Evolutionary conservation across 2,797 vertebrate species (phyloP).

Genomic region (Hippoglossus hippoglossus): DNA sequence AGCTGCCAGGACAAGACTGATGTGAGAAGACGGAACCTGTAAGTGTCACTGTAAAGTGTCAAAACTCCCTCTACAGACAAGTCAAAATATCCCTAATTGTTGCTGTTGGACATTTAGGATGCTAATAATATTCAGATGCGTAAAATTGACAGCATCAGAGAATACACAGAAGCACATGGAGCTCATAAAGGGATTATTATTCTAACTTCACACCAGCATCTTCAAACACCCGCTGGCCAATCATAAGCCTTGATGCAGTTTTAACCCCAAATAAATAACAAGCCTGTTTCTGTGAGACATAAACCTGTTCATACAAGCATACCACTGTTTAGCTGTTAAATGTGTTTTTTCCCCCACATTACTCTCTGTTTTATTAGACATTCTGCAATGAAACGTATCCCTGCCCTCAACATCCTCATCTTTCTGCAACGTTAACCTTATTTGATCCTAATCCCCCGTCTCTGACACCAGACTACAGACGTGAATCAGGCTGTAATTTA

Average conservation of each 20-base stretch:
- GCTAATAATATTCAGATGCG: conserved; percentile 14
- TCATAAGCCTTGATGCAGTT: background rate
- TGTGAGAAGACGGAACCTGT: background rate
- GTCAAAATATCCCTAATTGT: background rate
- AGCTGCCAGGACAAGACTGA: conserved; percentile 21
- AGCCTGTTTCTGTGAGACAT: background rate
- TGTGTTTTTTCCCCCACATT: background rate
- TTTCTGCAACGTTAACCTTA: conserved; percentile 45
- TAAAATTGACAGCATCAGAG: conserved; percentile 1
- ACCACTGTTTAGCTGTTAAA: background rate
- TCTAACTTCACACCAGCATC: background rate
- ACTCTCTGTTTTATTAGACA: conserved; percentile 16
- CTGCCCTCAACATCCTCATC: conserved; percentile 6
- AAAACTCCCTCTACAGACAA: conserved; percentile 10
- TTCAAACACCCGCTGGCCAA: background rate
- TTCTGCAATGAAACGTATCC: background rate
- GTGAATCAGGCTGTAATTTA: conserved; percentile 31
- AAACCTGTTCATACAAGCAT: background rate
- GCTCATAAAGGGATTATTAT: too few species aligned
- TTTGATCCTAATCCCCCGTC: conserved; percentile 31
- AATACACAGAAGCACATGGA: background rate
- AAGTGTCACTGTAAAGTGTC: conserved; percentile 15
- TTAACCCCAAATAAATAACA: background rate
- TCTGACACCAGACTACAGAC: conserved; percentile 16
- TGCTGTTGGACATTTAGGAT: conserved; percentile 21